A percentile compares a stretch with the other conserved stretches of the same genome.
phyloP scores from a whole-genome alignment of 2,888 invertebrate genomes.

The Drosophila cognata region DNA sequence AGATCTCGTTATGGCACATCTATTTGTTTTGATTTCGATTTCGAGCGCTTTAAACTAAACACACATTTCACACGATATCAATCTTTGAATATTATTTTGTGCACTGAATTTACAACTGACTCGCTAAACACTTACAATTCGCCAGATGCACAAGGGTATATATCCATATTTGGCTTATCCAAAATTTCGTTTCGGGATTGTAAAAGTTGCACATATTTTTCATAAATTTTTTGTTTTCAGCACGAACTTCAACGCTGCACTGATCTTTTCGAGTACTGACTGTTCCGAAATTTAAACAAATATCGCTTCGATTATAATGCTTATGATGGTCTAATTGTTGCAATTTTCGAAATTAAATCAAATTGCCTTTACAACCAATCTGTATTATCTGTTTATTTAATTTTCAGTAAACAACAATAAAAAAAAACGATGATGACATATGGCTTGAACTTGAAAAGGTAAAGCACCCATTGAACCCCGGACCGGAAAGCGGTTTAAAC shows the following conservation, averaged over 20 bases:
- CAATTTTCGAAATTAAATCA: slow-evolving; percentile 54
- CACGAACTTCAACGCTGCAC: slow-evolving; percentile 31
- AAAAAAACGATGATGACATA: slow-evolving; percentile 22
- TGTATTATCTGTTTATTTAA: slow-evolving; percentile 13
- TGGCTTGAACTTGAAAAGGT: slow-evolving; percentile 64
- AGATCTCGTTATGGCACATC: not conserved
- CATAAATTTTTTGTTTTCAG: not conserved
- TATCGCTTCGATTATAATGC: slow-evolving; percentile 20
- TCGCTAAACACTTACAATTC: slow-evolving; percentile 34
- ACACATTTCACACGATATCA: slow-evolving; percentile 41
- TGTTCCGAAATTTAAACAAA: slow-evolving; percentile 28
- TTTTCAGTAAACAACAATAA: slow-evolving; percentile 10
- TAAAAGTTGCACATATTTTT: slow-evolving; percentile 7
- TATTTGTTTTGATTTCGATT: slow-evolving; percentile 53
- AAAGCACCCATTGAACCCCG: slow-evolving; percentile 45
- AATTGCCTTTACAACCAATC: slow-evolving; percentile 34
- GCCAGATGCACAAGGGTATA: not conserved
- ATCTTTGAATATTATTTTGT: slow-evolving; percentile 11
- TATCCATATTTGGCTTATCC: slow-evolving; percentile 8
- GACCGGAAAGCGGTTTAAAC: slow-evolving; percentile 10
- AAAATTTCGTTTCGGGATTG: not conserved
- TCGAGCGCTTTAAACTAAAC: slow-evolving; percentile 30
- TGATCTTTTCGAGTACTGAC: slow-evolving; percentile 19
- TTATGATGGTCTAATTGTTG: slow-evolving; percentile 47
- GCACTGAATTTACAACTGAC: slow-evolving; percentile 4